Evolutionary conservation across 2,888 invertebrate species (phyloP).

Genomic region (Cetonia aurata): DNA sequence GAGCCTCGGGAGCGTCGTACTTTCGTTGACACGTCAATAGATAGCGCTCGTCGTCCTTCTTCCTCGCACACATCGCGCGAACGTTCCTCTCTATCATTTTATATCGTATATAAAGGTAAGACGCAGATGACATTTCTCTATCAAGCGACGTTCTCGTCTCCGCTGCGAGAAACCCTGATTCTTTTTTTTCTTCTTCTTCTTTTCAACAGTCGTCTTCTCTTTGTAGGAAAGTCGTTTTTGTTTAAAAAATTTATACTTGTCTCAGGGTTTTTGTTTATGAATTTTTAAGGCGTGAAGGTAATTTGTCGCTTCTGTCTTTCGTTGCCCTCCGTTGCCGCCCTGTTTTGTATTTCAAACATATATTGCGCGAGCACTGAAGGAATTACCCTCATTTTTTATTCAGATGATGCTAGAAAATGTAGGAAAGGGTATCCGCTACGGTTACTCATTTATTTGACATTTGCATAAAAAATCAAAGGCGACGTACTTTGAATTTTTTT

Average conservation of each 20-base stretch:
- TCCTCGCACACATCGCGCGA: neutral
- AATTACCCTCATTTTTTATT: conserved; percentile 40
- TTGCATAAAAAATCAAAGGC: conserved; percentile 35
- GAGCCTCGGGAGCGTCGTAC: conserved; percentile 22
- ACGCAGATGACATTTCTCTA: conserved; percentile 34
- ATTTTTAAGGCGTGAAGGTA: conserved; percentile 39
- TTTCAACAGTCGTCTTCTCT: conserved; percentile 18
- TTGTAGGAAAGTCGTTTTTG: conserved; percentile 30
- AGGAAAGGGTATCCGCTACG: conserved; percentile 27
- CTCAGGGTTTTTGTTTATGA: conserved; percentile 42
- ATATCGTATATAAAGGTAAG: conserved; percentile 18
- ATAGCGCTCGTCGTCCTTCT: conserved; percentile 26
- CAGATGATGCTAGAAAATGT: conserved; percentile 27
- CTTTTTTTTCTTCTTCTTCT: neutral
- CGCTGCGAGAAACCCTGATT: conserved; percentile 18
- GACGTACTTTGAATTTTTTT: neutral
- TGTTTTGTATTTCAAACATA: conserved; percentile 19
- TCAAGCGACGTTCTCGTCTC: conserved; percentile 9
- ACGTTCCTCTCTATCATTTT: conserved; percentile 51
- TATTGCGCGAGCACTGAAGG: conserved; percentile 31
- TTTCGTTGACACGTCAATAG: conserved; percentile 36
- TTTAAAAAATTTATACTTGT: conserved; percentile 42
- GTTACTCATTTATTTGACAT: conserved; percentile 34
- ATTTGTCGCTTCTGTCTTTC: conserved; percentile 39
- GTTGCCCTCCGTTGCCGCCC: conserved; percentile 18